Evolutionary conservation across 1,140 invertebrate species (phyloP), one percentile per base, ranked within the genome.

Genomic region (Drosophila grimshawi): DNA sequence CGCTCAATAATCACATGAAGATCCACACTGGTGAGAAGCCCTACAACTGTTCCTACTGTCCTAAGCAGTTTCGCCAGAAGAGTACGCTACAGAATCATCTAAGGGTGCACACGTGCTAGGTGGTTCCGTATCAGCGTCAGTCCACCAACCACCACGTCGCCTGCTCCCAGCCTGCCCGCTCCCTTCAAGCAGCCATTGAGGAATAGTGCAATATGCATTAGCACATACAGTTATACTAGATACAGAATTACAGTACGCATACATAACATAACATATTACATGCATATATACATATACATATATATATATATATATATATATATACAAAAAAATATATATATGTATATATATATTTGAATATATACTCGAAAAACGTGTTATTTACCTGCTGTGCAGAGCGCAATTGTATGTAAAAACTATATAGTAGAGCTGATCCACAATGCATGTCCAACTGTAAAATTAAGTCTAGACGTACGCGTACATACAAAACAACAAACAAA

Each of bases 1-100:
- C 92, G 68, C 78, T 92, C 33, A 92, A 92, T 62, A 92, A 92
- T 60, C 92, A 92, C 66, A 86, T 92, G 76, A 92, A 92, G 89
- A 92, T 92, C 67, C 92, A 92, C 61, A 92, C 92, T 70, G 92
- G 91, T 29, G 91, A 92, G 72, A 92, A 92, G 76, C 92, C 92
- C 65, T 92, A 91, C 66, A 92, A 83, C 76, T 92, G 92, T 92
- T 91, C 83, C 79, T 91, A 86, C 66, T 92, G 92, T 55, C 91
- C 86, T 55, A 92, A 92, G 43, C 90, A 92, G 75, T 92, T 92
- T 65, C 82, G 91, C 51, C 91, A 92, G 52, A 91, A 90, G 77
- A 92, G 91, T 55, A 92, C 92, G 37, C 74, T 92, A 52, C 90
- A 90, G 57, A 92, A 92, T 57, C 92, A 92, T 78, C 76, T 92